phyloP scores from a whole-genome alignment of 2,113 vertebrate species.

The Xyliphius kryptos region DNA sequence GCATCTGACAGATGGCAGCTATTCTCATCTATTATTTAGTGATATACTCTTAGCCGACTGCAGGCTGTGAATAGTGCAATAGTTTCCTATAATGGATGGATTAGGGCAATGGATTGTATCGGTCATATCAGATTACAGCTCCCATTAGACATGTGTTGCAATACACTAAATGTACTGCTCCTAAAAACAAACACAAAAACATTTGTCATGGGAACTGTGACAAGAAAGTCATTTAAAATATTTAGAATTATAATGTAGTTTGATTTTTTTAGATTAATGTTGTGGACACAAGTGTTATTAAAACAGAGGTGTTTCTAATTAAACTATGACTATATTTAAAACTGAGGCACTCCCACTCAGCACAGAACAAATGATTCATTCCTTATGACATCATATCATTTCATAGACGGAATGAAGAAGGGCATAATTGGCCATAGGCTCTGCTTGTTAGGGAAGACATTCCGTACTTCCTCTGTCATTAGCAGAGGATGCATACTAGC shows the following conservation, averaged over 20 bases:
- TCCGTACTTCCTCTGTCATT: too few relatives aligned
- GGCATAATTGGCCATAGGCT: too few relatives aligned
- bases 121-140: constrained; percentile 7
- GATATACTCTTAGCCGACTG: constrained; percentile 24
- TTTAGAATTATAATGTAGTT: not conserved
- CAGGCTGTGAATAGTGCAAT: constrained; percentile 25
- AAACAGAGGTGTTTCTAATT: too few relatives aligned
- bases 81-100: constrained; percentile 20
- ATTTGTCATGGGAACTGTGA: not conserved
- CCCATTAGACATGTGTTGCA: constrained; percentile 17
- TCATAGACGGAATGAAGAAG: too few relatives aligned
- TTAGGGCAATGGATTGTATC: constrained; percentile 17
- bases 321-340: too few relatives aligned
- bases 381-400: too few relatives aligned
- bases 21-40: constrained; percentile 39
- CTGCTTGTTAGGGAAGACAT: too few relatives aligned
- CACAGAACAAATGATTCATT: too few relatives aligned
- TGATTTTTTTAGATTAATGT: too few relatives aligned
- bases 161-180: not conserved
- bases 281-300: too few relatives aligned
- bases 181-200: not conserved
- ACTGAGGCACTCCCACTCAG: too few relatives aligned
- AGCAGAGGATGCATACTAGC: too few relatives aligned
- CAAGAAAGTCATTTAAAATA: not conserved
- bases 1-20: constrained; percentile 25